Conservation (phyloP, 2,888 invertebrate genomes). For the Hirtodrosophila histrioides region DNA sequence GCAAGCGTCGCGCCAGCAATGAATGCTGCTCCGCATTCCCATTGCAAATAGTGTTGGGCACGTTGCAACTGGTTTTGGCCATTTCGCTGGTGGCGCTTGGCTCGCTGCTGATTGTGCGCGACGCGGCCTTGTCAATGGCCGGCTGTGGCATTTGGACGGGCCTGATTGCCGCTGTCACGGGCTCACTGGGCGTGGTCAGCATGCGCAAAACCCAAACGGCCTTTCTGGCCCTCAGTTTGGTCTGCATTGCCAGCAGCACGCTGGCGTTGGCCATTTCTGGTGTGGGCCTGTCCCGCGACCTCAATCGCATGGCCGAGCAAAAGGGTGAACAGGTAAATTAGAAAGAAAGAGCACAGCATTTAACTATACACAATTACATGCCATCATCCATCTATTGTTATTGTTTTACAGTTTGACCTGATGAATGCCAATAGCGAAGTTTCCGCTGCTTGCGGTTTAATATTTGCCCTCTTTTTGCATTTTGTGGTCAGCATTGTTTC, state of each 20-base stretch:
- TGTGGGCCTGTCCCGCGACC: conserved; percentile 83
- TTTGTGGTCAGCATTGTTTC: conserved; percentile 83
- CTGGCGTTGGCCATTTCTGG: conserved; percentile 84
- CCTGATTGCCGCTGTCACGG: conserved; percentile 82
- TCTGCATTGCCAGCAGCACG: conserved; percentile 84
- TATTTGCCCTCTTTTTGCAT: conserved; percentile 82
- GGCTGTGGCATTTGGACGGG: conserved; percentile 84
- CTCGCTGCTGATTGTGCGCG: conserved; percentile 82
- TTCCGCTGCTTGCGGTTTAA: conserved; percentile 82
- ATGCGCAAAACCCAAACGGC: conserved; percentile 83
- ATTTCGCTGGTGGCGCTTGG: conserved; percentile 83
- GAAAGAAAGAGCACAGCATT: conserved; percentile 8
- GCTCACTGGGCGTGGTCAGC: conserved; percentile 84
- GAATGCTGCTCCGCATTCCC: conserved; percentile 81
- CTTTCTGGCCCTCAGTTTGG: conserved; percentile 83
- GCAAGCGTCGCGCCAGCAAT: conserved; percentile 60
- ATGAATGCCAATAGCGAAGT: conserved; percentile 81
- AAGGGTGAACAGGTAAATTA: conserved; percentile 61
- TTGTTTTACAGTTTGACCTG: conserved; percentile 72
- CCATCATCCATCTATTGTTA: neutral
- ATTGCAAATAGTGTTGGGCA: conserved; percentile 81
- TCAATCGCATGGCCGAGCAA: conserved; percentile 80
- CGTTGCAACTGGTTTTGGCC: conserved; percentile 82
- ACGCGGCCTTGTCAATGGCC: conserved; percentile 81
- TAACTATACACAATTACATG: conserved; percentile 17